A percentile compares a stretch with the other conserved stretches of the same genome.
Evolutionary conservation across 2,113 vertebrate species (phyloP).

Genomic region (Cyanoramphus novaezelandiae): DNA sequence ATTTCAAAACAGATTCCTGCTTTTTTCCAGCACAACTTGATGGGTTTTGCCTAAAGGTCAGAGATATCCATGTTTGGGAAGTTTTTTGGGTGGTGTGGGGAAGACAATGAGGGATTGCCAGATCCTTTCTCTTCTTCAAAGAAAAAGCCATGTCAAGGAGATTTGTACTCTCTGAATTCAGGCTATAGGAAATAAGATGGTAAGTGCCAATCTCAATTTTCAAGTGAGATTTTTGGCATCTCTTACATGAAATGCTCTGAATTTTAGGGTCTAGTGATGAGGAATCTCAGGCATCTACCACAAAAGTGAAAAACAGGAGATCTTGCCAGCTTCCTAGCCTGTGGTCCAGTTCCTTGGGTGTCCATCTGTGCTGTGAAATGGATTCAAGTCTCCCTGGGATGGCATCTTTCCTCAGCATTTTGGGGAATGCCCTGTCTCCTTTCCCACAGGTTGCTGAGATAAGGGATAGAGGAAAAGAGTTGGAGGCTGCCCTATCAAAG

Average conservation of each 20-base stretch:
- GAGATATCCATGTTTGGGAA: neutral
- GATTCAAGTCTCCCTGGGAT: neutral
- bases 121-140: neutral
- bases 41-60: neutral
- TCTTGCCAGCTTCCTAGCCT: neutral
- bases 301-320: neutral
- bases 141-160: neutral
- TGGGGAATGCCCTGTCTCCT: neutral
- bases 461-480: neutral
- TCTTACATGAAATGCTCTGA: neutral
- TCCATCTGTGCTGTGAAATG: conserved; percentile 2
- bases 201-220: neutral
- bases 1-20: neutral
- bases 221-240: neutral
- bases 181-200: neutral
- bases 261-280: neutral
- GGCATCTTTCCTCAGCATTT: neutral
- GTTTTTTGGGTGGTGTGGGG: accelerated
- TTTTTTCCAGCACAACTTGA: neutral
- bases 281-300: neutral
- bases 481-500: neutral
- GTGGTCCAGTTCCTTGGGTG: neutral
- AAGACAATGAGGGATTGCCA: neutral
- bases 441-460: neutral
- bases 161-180: neutral